Percentiles rank a stretch among this genome's conserved stretches.
phyloP scores from a whole-genome alignment of 2,113 vertebrate genomes.

The Bujurquina vittata region DNA sequence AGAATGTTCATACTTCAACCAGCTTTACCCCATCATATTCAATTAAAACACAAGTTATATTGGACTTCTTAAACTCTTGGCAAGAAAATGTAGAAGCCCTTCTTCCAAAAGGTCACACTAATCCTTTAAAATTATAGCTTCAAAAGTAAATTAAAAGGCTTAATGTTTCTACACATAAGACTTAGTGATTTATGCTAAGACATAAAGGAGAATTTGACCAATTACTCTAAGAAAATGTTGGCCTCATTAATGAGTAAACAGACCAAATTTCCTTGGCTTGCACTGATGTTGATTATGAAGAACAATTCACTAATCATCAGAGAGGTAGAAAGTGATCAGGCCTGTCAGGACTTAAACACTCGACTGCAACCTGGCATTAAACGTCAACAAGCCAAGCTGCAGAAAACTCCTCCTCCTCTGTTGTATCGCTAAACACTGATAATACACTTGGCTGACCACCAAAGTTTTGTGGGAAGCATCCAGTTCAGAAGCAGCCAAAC shows the following conservation, averaged over 20 bases:
- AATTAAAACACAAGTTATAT: too few relatives aligned
- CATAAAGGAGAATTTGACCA: not conserved
- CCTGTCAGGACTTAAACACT: constrained; percentile 3
- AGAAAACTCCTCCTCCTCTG: constrained; percentile 6
- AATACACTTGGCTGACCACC: constrained; percentile 21
- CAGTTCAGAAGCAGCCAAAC: not conserved
- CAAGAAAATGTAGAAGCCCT: not conserved
- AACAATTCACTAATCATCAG: constrained; percentile 14
- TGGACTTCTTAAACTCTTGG: not conserved
- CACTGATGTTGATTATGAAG: constrained; percentile 9
- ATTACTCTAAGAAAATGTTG: constrained; percentile 3
- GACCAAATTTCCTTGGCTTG: not conserved
- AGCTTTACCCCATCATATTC: not conserved
- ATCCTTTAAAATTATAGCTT: not conserved
- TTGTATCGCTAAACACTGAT: not conserved
- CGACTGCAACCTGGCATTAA: not conserved
- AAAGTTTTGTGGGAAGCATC: not conserved
- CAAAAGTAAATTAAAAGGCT: not conserved
- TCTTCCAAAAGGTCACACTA: not conserved
- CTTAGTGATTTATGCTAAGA: not conserved
- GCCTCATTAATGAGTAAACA: constrained; percentile 11
- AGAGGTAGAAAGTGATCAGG: not conserved
- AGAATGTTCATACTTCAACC: not conserved
- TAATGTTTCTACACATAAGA: not conserved
- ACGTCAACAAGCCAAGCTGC: constrained; percentile 3